Evolutionary conservation across 1,140 invertebrate genomes (phyloP), one percentile per base, ranked within the genome.

Genomic region (Gonioctena quinquepunctata): DNA sequence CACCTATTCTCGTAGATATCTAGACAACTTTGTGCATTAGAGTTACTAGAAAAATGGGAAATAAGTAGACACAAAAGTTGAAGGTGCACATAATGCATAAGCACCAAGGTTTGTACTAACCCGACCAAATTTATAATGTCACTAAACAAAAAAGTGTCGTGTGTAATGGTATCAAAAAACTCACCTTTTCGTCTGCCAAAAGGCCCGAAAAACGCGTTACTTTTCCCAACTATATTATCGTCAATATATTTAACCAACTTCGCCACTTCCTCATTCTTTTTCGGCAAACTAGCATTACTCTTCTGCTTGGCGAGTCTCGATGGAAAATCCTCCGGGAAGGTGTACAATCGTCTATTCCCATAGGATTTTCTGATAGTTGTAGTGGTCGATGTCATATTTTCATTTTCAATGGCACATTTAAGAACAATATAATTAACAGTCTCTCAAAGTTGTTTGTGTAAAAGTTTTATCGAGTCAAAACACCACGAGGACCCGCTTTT

Each of bases 101-200:
- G n/a, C n/a, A n/a, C n/a, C n/a, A n/a, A n/a, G n/a, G n/a, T n/a
- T n/a, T n/a, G n/a, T n/a, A n/a, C n/a, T n/a, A n/a, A n/a, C n/a
- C n/a, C n/a, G n/a, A n/a, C n/a, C n/a, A n/a, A n/a, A n/a, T n/a
- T n/a, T n/a, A n/a, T n/a, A n/a, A n/a, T n/a, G n/a, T n/a, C n/a
- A n/a, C n/a, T n/a, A n/a, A n/a, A n/a, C n/a, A n/a, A n/a, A n/a
- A n/a, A n/a, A n/a, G n/a, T n/a, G n/a, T n/a, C n/a, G n/a, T n/a
- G n/a, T n/a, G n/a, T n/a, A n/a, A n/a, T n/a, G n/a, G n/a, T n/a
- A n/a, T n/a, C n/a, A n/a, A n/a, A n/a, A n/a, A n/a, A 42, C 52
- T 84, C 85, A 93, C 92, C 92, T 90, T 92, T 92, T 80, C 93
- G 85, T 49, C 90, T 84, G 72, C 93, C 93, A 80, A 90, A 95